These are phyloP conservation scores for Sphaerophoria taeniata DNA, from an alignment of 2,888 invertebrate genomes.

Conservation along the genomic window DNA sequence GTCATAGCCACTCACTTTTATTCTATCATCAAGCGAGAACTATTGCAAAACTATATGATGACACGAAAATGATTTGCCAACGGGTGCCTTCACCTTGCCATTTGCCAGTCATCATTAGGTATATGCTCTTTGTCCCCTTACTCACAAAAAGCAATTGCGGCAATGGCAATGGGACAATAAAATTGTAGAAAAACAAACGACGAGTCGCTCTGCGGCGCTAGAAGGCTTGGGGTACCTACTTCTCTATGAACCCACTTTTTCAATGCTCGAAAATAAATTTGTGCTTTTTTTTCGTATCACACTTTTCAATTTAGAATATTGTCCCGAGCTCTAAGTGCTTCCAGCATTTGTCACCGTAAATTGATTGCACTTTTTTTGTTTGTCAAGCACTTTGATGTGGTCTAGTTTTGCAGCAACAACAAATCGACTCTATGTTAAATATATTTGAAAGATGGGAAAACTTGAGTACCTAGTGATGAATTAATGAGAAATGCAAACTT, in stretches of 20 bases:
- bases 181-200: conserved; percentile 49
- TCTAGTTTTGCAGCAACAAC: conserved; percentile 45
- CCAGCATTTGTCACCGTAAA: conserved; percentile 47
- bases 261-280: conserved; percentile 39
- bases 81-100: conserved; percentile 49
- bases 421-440: conserved; percentile 41
- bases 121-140: conserved; percentile 16
- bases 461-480: neutral
- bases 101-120: conserved; percentile 48
- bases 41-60: conserved; percentile 35
- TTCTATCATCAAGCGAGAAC: conserved; percentile 30
- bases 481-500: neutral
- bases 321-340: conserved; percentile 57
- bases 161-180: conserved; percentile 42
- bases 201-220: conserved; percentile 48
- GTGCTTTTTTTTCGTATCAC: conserved; percentile 57
- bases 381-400: conserved; percentile 12
- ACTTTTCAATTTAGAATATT: conserved; percentile 68
- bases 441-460: neutral
- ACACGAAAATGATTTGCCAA: conserved; percentile 29
- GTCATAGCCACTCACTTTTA: conserved; percentile 14
- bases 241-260: conserved; percentile 27
- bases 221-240: conserved; percentile 18
- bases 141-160: conserved; percentile 29
- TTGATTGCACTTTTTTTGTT: conserved; percentile 62